Conservation (phyloP, 2,888 invertebrate genomes). For the Tipula unca region DNA sequence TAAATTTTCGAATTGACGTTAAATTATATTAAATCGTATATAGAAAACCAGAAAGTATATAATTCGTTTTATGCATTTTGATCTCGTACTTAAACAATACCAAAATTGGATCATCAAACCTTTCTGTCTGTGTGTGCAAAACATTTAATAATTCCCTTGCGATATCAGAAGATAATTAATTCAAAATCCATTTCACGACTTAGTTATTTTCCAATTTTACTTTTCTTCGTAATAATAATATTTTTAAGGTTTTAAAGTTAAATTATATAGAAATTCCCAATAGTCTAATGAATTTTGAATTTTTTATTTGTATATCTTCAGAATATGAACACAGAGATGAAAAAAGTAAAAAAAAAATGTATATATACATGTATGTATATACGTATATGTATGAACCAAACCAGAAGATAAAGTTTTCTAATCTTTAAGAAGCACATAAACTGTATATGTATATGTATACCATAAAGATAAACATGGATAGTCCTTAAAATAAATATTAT, state of each 20-base stretch:
- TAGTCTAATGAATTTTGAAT: not conserved
- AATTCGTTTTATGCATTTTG: not conserved
- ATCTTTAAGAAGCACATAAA: not conserved
- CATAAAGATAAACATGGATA: not conserved
- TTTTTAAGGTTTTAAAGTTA: not conserved
- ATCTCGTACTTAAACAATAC: not conserved
- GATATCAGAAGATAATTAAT: not conserved
- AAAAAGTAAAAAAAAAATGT: not conserved
- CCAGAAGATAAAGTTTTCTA: not conserved
- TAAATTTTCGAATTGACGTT: not conserved
- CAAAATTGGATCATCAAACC: not conserved
- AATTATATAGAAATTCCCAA: not conserved
- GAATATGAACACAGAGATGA: not conserved
- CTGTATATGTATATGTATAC: too few relatives aligned
- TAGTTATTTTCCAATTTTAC: not conserved
- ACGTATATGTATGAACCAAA: not conserved
- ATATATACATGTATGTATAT: not conserved
- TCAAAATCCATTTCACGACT: not conserved
- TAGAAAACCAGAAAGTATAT: not conserved
- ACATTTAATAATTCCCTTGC: not conserved
- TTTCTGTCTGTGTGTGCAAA: not conserved
- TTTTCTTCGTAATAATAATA: not conserved
- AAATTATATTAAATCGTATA: not conserved
- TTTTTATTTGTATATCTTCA: not conserved
- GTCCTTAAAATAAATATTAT: not conserved